These are phyloP conservation scores for Passer domesticus DNA, from an alignment of 2,113 vertebrate species.

Conservation along the genomic window DNA sequence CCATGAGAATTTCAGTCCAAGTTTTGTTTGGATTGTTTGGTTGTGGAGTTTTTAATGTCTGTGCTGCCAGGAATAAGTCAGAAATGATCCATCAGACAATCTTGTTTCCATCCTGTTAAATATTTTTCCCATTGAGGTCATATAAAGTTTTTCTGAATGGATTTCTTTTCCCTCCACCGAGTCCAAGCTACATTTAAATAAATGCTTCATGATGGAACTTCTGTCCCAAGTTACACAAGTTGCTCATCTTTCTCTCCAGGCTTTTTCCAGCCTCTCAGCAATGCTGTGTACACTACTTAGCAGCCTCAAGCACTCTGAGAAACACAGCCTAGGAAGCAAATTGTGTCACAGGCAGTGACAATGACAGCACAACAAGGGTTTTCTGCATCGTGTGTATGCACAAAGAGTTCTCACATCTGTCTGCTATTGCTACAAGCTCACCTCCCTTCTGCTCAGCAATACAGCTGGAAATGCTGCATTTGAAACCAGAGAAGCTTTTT, in stretches of 20 bases:
- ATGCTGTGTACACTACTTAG: background rate
- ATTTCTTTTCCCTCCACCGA: background rate
- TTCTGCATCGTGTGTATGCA: background rate
- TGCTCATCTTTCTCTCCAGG: background rate
- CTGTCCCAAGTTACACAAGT: background rate
- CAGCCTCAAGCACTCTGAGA: background rate
- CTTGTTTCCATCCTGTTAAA: background rate
- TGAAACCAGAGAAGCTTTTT: background rate
- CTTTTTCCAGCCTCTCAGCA: background rate
- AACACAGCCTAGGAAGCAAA: slow-evolving; percentile 1
- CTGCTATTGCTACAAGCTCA: background rate
- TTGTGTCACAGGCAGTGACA: slow-evolving; percentile 17
- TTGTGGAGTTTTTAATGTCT: background rate
- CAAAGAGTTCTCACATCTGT: background rate
- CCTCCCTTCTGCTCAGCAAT: background rate
- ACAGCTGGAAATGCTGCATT: background rate
- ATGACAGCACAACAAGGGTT: background rate
- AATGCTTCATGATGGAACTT: background rate
- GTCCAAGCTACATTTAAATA: background rate
- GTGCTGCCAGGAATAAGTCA: background rate
- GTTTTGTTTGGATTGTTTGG: background rate
- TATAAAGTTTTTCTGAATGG: background rate
- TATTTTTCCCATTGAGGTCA: background rate
- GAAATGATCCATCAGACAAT: background rate
- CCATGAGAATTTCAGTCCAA: background rate